Conservation (phyloP, 2,797 vertebrate species). For the Smutsia gigantea region DNA sequence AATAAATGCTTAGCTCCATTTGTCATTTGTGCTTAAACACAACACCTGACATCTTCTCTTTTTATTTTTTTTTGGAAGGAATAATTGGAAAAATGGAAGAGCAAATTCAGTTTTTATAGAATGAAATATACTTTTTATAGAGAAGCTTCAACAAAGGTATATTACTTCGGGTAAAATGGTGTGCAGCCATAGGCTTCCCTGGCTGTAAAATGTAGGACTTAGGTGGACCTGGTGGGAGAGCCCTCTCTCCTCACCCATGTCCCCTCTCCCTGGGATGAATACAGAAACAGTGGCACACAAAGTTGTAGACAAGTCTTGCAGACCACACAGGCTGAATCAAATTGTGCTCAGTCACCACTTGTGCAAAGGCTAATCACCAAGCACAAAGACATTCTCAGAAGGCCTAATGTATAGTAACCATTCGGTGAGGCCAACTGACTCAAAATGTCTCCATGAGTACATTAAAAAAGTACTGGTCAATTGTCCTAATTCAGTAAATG, state of each 20-base stretch:
- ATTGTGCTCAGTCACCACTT: neutral
- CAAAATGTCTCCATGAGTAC: neutral
- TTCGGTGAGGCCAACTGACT: neutral
- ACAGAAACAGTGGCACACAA: neutral
- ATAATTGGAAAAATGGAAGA: neutral
- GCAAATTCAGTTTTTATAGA: constrained; percentile 31
- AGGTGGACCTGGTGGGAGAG: neutral
- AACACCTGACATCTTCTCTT: neutral
- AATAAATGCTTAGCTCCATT: neutral
- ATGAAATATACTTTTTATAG: constrained; percentile 21
- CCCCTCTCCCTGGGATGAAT: neutral
- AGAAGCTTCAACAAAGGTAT: neutral
- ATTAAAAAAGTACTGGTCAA: neutral
- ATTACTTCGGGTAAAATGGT: neutral
- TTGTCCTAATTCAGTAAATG: neutral
- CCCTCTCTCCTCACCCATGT: neutral
- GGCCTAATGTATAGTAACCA: neutral
- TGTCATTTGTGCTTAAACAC: neutral
- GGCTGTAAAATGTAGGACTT: neutral
- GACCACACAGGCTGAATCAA: constrained; percentile 1
- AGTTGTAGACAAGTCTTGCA: neutral
- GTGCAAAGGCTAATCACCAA: constrained; percentile 5
- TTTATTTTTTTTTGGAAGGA: neutral
- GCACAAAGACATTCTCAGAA: constrained; percentile 40
- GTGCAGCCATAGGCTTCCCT: neutral